Base-by-base conservation (phyloP, 2,797 vertebrate species). In the Rhinella marina region DNA sequence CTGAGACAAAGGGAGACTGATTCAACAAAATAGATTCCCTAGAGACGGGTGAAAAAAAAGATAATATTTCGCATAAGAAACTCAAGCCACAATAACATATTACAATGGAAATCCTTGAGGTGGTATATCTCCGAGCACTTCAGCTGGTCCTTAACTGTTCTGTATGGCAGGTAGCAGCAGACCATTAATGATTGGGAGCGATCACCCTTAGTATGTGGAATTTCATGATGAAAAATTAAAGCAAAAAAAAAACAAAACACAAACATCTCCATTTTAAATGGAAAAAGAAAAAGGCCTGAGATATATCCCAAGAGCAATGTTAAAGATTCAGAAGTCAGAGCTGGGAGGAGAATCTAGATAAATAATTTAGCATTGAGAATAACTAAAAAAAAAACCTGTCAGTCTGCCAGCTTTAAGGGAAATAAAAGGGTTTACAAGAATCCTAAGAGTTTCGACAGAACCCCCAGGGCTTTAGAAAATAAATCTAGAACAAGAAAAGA, bases 311-410 rank as follows among this genome's bases (percentile, higher is more conserved):
- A 23, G 92, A 93, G 93, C 87, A 88, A 85, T 84, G 90, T 93
- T 91, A 93, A 92, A 93, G 90, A 91, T 91, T 91, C 88, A 90
- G 91, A 92, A 92, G 91, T 91, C 91, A 83, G 27, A 88, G 85
- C 87, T 88, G 86, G 90, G 86, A 91, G 89, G 91, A 85, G 88
- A 89, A 91, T 89, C 89, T 89, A 92, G 94, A 93, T 92, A 93
- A 93, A 93, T 94, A 93, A 94, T 93, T 93, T 88, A 94, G 92
- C 82, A 88, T 91, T 90, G 90, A 93, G 93, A 92, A 92, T 92
- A 93, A 93, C 92, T 92, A 89, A 92, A 89, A 92, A 89, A 92
- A 89, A 92, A 92, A 90, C 61, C 91, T 93, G 93, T 92, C 91
- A 92, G 90, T 92, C 92, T 92, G 92, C 93, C 92, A 94, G 90